phyloP scores from a whole-genome alignment of 2,113 vertebrate species.

The Leptobrachium ailaonicum region DNA sequence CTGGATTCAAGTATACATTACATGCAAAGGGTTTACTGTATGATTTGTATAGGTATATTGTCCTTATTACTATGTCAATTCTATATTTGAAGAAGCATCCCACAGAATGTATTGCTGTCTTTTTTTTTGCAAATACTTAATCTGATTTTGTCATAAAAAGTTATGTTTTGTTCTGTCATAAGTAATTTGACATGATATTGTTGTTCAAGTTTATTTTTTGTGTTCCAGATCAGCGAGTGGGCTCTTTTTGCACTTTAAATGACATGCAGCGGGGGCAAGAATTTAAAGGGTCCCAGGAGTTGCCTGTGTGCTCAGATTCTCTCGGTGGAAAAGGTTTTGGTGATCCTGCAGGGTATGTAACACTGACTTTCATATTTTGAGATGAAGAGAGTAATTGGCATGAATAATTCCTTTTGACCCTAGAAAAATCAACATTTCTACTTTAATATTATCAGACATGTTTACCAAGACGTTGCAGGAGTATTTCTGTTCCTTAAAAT shows the following conservation, averaged over 20 bases:
- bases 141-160: background rate
- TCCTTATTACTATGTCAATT: conserved; percentile 38
- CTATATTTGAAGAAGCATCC: too few species aligned
- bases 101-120: background rate
- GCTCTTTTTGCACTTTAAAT: conserved; percentile 89
- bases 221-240: conserved; percentile 85
- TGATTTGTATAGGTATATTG: conserved; percentile 47
- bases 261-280: conserved; percentile 82
- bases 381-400: background rate
- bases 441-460: background rate
- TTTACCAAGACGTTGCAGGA: too few species aligned
- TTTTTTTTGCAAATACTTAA: conserved; percentile 33
- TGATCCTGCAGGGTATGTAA: conserved; percentile 70
- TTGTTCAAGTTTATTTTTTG: conserved; percentile 11
- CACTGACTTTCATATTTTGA: conserved; percentile 22
- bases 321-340: conserved; percentile 77
- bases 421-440: background rate
- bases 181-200: too few species aligned
- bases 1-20: conserved; percentile 55
- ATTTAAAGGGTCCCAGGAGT: conserved; percentile 78
- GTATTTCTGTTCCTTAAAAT: too few species aligned
- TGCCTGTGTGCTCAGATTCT: conserved; percentile 77
- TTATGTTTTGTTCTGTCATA: conserved; percentile 49
- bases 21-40: conserved; percentile 54
- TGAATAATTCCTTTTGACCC: background rate